Evolutionary conservation across 2,113 vertebrate genomes (phyloP).

Genomic region (Cygnus buccinator): DNA sequence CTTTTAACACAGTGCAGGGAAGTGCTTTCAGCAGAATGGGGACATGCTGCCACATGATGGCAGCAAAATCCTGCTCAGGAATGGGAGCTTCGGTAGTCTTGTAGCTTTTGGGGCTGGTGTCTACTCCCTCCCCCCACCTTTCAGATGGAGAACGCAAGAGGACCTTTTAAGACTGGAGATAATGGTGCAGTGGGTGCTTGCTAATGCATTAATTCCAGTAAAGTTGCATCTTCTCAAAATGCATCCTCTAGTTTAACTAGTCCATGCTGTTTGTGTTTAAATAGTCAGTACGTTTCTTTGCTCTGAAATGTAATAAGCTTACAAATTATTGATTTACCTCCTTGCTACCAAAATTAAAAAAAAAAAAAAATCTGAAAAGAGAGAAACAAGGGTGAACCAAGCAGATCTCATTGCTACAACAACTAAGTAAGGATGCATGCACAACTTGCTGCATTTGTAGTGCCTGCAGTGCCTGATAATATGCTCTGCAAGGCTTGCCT

Average conservation of each 20-base stretch:
- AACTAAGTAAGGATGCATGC: neutral
- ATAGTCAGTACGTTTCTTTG: neutral
- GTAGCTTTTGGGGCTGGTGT: neutral
- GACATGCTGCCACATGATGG: conserved; percentile 61
- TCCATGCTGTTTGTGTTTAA: neutral
- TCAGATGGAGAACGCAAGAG: neutral
- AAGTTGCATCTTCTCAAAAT: neutral
- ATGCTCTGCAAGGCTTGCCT: neutral
- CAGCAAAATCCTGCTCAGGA: conserved; percentile 23
- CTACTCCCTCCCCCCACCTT: neutral
- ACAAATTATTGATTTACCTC: neutral
- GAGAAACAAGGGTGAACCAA: neutral
- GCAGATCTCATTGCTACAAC: neutral
- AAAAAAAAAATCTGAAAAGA: neutral
- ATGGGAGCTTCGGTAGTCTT: neutral
- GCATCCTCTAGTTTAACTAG: neutral
- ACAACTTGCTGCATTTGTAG: neutral
- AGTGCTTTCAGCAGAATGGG: neutral
- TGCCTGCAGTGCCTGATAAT: neutral
- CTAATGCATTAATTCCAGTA: neutral
- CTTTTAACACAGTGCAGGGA: neutral
- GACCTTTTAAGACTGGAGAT: neutral
- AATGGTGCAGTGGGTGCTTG: neutral
- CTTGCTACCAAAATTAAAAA: neutral
- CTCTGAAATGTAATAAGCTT: neutral